Evolutionary conservation across 2,888 invertebrate species (phyloP).

Genomic region (Ptychoptera contaminata): DNA sequence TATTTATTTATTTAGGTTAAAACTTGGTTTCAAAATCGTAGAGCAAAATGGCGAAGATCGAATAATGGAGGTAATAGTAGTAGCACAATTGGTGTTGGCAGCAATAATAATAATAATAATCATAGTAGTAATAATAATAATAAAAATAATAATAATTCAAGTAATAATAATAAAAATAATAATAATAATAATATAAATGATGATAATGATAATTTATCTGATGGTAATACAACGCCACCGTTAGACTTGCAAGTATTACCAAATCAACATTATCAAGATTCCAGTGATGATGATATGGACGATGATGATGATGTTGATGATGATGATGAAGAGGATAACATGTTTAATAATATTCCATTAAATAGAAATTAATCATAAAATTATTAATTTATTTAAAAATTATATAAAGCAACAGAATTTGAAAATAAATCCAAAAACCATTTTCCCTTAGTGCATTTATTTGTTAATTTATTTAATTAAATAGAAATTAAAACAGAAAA

Average conservation of each 20-base stretch:
- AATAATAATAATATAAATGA: background rate
- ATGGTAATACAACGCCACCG: slow-evolving; percentile 1
- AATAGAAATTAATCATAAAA: too few species aligned
- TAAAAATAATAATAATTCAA: background rate
- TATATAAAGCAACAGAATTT: too few species aligned
- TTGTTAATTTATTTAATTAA: too few species aligned
- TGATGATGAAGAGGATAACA: too few species aligned
- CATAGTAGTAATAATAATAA: background rate
- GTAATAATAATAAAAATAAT: background rate
- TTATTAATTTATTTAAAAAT: too few species aligned
- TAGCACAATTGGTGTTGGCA: background rate
- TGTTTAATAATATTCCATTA: too few species aligned
- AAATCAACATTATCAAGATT: background rate
- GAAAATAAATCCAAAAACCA: too few species aligned
- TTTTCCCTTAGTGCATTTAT: too few species aligned
- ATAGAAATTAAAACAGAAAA: too few species aligned
- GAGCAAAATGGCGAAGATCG: slow-evolving; percentile 60
- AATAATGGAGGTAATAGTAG: background rate
- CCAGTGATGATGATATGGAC: too few species aligned
- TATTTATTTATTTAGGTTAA: slow-evolving; percentile 39
- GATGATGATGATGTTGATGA: too few species aligned
- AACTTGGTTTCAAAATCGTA: slow-evolving; percentile 68
- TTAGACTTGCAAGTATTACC: slow-evolving; percentile 2
- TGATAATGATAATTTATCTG: background rate
- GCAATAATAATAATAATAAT: background rate